phyloP scores from a whole-genome alignment of 2,888 invertebrate genomes.

The Drosophila anomelani region DNA sequence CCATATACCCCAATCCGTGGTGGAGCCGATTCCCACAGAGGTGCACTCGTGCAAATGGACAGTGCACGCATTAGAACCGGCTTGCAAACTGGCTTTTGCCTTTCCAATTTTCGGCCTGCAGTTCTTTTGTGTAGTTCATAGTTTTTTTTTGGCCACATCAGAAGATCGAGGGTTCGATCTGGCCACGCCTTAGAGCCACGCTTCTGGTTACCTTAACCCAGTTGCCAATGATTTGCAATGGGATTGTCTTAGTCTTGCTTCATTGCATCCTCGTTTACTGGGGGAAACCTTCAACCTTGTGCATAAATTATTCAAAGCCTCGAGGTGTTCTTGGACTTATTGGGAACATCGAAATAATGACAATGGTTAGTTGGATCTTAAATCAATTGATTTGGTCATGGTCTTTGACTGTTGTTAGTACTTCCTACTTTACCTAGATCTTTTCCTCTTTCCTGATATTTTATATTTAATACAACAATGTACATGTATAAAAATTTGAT shows the following conservation, averaged over 20 bases:
- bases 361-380: not conserved
- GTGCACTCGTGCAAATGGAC: slow-evolving; percentile 45
- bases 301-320: slow-evolving; percentile 39
- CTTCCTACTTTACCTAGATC: not conserved
- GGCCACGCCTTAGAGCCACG: slow-evolving; percentile 62
- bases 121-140: slow-evolving; percentile 20
- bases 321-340: not conserved
- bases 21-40: slow-evolving; percentile 35
- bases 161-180: slow-evolving; percentile 45
- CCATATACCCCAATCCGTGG: slow-evolving; percentile 51
- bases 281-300: slow-evolving; percentile 36
- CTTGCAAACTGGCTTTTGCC: slow-evolving; percentile 63
- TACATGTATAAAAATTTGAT: not conserved
- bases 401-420: not conserved
- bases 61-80: slow-evolving; percentile 75
- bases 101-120: slow-evolving; percentile 62
- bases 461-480: not conserved
- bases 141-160: slow-evolving; percentile 49
- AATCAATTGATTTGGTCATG: not conserved
- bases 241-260: slow-evolving; percentile 39
- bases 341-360: not conserved
- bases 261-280: slow-evolving; percentile 24
- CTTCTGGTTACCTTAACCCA: slow-evolving; percentile 71
- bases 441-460: not conserved
- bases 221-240: slow-evolving; percentile 40